Base-by-base conservation (phyloP, 2,888 invertebrate genomes). In the Synanthedon formicaeformis region DNA sequence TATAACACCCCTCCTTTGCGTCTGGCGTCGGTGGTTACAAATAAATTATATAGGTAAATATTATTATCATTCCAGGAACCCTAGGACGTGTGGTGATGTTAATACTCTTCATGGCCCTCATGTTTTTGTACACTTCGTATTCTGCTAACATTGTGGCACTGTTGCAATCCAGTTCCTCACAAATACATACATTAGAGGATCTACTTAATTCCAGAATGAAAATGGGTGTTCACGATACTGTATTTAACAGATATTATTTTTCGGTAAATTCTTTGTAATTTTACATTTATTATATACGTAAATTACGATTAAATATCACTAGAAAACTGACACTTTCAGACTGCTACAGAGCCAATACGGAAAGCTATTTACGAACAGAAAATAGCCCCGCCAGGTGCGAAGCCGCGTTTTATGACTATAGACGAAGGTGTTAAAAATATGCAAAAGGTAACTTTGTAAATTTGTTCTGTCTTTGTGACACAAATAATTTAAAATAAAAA, bases 81-180 rank as follows among this genome's bases (percentile, higher is more conserved):
- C 61, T 87, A 10, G 88, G 90, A 0, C 86, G 93, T 27, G 86
- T 92, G 16, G 90, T 92, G 1, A 88, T 92, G 61, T 76, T 93
- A 53, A 80, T 92, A 48, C 75, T 92, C 0, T 90, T 92, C 59
- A 68, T 92, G 6, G 85, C 92, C 0, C 75, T 92, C 3, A 90
- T 93, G 81, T 93, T 93, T 61, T 78, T 94, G 0, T 93, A 93
- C 67, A 92, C 92, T 0, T 92, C 93, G 0, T 94, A 93, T 65
- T 90, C 93, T 0, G 93, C 93, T 0, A 93, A 93, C 63, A 93
- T 94, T 50, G 93, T 94, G 0, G 92, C 93, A 1, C 73, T 94
- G 1, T 81, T 94, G 0, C 93, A 93, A 66, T 92, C 93, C 0
- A 92, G 93, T 27, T 92, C 93, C 0, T 89, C 89, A 1, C 90